Conservation (phyloP, 2,113 vertebrate genomes). For the Zapus hudsonius region DNA sequence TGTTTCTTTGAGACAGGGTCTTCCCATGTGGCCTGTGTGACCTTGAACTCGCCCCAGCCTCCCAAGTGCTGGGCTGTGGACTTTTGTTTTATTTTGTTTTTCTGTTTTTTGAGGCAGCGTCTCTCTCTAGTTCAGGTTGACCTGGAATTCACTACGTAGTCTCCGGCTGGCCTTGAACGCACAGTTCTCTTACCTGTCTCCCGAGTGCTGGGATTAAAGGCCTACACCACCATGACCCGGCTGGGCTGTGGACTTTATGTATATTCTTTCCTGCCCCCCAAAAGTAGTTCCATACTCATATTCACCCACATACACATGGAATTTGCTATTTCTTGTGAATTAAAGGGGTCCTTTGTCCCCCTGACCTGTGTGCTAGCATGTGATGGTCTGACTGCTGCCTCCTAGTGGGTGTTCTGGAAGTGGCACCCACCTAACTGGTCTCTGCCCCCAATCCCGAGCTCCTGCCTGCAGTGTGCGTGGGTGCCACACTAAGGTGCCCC, state of each 20-base stretch:
- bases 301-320: neutral
- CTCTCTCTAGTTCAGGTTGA: no score
- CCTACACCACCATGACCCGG: no score
- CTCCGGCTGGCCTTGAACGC: no score
- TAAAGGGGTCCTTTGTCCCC: neutral
- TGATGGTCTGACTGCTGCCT: neutral
- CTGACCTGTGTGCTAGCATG: neutral
- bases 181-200: no score
- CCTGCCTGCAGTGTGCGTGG: neutral
- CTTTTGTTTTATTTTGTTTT: no score
- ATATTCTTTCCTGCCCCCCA: neutral
- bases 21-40: neutral
- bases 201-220: no score
- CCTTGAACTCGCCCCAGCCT: neutral
- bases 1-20: neutral
- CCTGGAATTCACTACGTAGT: no score
- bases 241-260: no score
- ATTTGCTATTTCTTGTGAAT: neutral
- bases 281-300: neutral
- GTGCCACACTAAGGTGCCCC: neutral
- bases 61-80: neutral
- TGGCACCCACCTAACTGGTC: neutral
- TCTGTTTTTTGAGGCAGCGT: no score
- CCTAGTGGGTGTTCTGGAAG: neutral
- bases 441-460: neutral